Conservation (phyloP, 1,140 invertebrate species). For the Galendromus occidentalis region DNA sequence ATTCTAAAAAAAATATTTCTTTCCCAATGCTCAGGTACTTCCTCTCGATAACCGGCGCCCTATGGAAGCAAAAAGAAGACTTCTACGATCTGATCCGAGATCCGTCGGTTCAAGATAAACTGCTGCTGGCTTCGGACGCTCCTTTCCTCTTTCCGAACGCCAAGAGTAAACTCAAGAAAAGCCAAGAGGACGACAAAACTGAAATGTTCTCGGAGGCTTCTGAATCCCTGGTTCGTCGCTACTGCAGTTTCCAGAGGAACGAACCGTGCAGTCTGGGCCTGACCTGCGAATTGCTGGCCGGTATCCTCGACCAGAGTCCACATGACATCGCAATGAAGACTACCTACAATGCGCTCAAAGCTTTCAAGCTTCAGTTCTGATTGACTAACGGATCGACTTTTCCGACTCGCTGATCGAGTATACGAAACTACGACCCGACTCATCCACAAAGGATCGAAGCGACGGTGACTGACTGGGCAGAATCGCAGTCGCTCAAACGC, state of each 20-base stretch:
- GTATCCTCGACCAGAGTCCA: conserved; percentile 59
- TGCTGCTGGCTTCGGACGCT: conserved; percentile 75
- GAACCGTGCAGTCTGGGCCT: conserved; percentile 72
- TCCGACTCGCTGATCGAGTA: too few species aligned
- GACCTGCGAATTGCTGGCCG: conserved; percentile 78
- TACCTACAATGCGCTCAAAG: conserved; percentile 74
- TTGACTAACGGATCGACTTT: neutral
- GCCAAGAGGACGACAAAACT: conserved; percentile 28
- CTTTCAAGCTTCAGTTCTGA: conserved; percentile 36
- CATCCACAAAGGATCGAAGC: too few species aligned
- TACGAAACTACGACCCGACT: too few species aligned
- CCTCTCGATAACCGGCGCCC: conserved; percentile 39
- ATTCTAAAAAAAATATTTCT: neutral
- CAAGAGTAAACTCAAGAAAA: neutral
- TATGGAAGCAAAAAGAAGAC: conserved; percentile 82
- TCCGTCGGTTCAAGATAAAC: neutral
- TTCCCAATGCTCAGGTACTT: conserved; percentile 11
- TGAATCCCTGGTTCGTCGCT: conserved; percentile 34
- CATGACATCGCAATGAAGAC: conserved; percentile 78
- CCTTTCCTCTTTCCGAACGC: conserved; percentile 71
- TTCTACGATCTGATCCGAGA: conserved; percentile 28
- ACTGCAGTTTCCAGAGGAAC: conserved; percentile 86
- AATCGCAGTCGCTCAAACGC: too few species aligned
- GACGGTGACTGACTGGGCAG: too few species aligned
- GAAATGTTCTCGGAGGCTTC: conserved; percentile 46